Base-by-base conservation (phyloP, 2,113 vertebrate genomes). In the Ptyas mucosa region DNA sequence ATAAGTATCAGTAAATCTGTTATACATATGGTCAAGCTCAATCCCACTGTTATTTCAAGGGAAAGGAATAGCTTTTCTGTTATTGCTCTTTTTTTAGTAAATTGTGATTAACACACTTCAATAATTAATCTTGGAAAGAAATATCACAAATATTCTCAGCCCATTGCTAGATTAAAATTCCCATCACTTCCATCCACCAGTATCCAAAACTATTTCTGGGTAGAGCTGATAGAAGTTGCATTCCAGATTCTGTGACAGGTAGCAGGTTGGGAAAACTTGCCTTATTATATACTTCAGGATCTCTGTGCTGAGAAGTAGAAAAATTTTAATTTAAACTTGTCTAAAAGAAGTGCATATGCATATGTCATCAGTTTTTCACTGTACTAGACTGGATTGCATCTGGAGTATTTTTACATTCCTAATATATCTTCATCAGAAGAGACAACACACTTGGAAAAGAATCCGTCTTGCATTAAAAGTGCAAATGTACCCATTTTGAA, bases 401-500 rank as follows among this genome's bases (percentile, higher is more conserved):
- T 39, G n/a, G n/a, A 81, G 8, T 92, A 0, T 87, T 8, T 2
- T 11, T 24, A 29, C 92, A 87, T 94, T 90, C 89, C 92, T 94
- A 90, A 91, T 87, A n/a, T 8, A 3, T 88, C 46, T 85, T 94
- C 95, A 94, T 69, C 91, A 91, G 91, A 93, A 89, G 90, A 93
- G 93, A 90, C 92, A 89, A 29, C 9, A 2, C 90, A 92, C 89
- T 89, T 91, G 90, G 93, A 95, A 10, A 20, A 52, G 26, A 81
- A 9, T 87, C 0, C 85, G 1, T 0, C 88, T 12, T 0, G 51
- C 91, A 91, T 95, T 93, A 34, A 89, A 95, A 21, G 86, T 87
- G 85, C 93, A 91, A 95, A 91, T 91, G 92, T 95, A 96, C 87
- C 1, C 91, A 91, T 94, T 95, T 92, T 61, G 43, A 90, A 90